Evolutionary conservation across 2,888 invertebrate species (phyloP), one percentile per base, ranked within the genome.

Genomic region (Clusia tigrina): DNA sequence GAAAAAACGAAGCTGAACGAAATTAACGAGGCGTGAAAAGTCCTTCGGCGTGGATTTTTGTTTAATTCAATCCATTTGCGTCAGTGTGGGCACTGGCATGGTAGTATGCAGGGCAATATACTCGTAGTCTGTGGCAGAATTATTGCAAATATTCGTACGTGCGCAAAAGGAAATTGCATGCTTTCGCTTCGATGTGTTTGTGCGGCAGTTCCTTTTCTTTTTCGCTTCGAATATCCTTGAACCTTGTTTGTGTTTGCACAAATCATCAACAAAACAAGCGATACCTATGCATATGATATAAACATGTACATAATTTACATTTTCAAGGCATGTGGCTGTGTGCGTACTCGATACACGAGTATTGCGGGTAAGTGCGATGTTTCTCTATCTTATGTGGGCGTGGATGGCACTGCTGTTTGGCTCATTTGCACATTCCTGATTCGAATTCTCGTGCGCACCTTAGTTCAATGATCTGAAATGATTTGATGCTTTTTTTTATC

Each of bases 11-110:
- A 55, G 60, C 46, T 67, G 69, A 74, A 69, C 66, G 58, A 76
- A 78, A 78, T 76, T 76, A 76, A 76, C 76, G 76, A 76, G 72
- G 75, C 78, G 78, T 74, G 73, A 76, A 76, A 76, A 73, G 72
- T 72, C 68, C 68, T 71, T 62, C 58, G 64, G 61, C 66, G 64
- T n/a, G 15, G 24, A 17, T 48, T 60, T 67, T 5, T n/a, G 48
- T n/a, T 10, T 48, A 18, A 6, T 10, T 67, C 74, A 2, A 46
- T 67, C 66, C 67, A 42, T 42, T 58, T 62, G 38, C 24, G 52
- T 22, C 48, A 25, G 56, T 38, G 60, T 17, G 3, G 54, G 9
- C n/a, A 26, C 18, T 20, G 48, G 22, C 20, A 22, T 17, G 3
- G 12, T 32, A 12, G 42, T 42, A n/a, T 42, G 42, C 42, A 20